Base-by-base conservation (phyloP, 2,797 vertebrate genomes). In the Xenentodon cancila region DNA sequence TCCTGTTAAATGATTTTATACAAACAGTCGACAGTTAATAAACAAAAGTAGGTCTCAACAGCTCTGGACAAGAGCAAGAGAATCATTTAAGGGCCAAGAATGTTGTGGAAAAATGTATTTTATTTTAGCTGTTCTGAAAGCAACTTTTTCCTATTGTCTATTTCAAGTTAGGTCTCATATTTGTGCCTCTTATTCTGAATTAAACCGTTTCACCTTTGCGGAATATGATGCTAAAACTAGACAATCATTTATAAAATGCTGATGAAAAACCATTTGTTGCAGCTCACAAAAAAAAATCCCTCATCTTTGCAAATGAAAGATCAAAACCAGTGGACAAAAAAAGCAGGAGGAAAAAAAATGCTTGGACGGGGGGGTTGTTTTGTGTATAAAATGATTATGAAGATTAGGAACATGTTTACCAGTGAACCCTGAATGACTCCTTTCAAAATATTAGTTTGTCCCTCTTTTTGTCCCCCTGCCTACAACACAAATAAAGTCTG, bases 361-460 rank as follows among this genome's bases (percentile, higher is more conserved):
- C 9, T 12, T 37, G 34, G 20, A 22, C 9, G 45, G 27, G 22
- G 0, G 43, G 48, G 22, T 37, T 52, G 43, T 64, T 65, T 51
- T 49, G 58, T 69, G 68, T 49, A 49, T 43, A 30, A 64, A 75
- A 61, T 63, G 61, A 55, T 50, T 70, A 77, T 61, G 59, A 79
- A 69, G 73, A 79, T 53, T 75, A 72, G 75, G 57, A 82, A 62
- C 69, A 59, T 59, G 71, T 68, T 82, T 68, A 83, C 15, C 66
- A 65, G 47, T 73, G 73, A 88, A 77, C 75, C 73, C 48, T 63
- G 48, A 75, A 48, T 68, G 64, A 81, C 73, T 76, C 65, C 49
- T 74, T 72, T 75, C 43, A 27, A 51, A 68, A 19, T 59, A 63
- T 54, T 75, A 48, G 53, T 69, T 64, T 70, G 43, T 64, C 59